Percentiles rank a stretch among this genome's conserved stretches.
Evolutionary conservation across 1,140 invertebrate genomes (phyloP).

Genomic region (Panagrolaimus sp.): DNA sequence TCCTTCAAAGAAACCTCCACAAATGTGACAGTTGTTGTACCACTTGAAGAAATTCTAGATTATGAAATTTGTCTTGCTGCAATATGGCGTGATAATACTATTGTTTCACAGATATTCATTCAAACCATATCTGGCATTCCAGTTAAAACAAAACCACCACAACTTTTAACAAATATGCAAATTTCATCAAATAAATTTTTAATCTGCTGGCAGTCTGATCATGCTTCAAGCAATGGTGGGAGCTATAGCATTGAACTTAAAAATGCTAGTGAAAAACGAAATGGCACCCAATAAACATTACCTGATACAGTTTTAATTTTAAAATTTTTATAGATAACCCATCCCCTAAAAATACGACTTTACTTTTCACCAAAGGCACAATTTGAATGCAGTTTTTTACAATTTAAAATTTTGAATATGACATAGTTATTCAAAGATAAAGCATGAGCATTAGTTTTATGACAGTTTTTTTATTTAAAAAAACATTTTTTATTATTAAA

Average conservation of each 20-base stretch:
- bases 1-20: slow-evolving; percentile 30
- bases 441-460: no score
- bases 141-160: background rate
- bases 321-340: no score
- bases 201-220: slow-evolving; percentile 20
- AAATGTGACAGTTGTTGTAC: slow-evolving; percentile 37
- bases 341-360: no score
- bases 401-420: no score
- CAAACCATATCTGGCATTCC: slow-evolving; percentile 25
- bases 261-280: background rate
- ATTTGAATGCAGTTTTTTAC: no score
- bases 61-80: slow-evolving; percentile 35
- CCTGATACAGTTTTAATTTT: no score
- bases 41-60: slow-evolving; percentile 24
- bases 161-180: slow-evolving; percentile 15
- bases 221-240: background rate
- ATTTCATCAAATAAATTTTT: background rate
- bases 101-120: slow-evolving; percentile 28
- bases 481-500: no score
- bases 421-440: no score
- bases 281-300: no score
- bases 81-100: slow-evolving; percentile 36
- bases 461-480: no score
- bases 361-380: slow-evolving; percentile 43
- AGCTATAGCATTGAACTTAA: background rate